These are phyloP conservation scores for Amblyornis subalaris DNA, from an alignment of 2,113 vertebrate genomes.

Conservation along the genomic window DNA sequence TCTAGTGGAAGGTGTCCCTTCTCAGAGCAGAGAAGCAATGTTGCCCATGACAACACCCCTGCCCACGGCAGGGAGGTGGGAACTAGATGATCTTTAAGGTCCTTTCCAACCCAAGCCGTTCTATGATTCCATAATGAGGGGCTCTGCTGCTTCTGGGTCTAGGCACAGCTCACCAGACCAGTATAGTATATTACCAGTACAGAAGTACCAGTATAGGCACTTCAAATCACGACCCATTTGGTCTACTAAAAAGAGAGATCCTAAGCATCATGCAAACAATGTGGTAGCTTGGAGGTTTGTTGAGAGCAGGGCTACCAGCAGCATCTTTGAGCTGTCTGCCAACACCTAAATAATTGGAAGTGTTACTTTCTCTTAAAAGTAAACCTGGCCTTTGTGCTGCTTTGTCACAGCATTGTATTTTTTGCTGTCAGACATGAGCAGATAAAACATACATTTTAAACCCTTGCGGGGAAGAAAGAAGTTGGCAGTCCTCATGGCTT, in stretches of 20 bases:
- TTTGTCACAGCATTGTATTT: neutral
- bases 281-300: neutral
- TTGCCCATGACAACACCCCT: neutral
- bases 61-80: neutral
- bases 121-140: neutral
- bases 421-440: neutral
- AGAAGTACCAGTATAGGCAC: neutral
- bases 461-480: neutral
- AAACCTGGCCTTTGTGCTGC: constrained; percentile 29
- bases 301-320: neutral
- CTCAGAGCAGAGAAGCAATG: neutral
- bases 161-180: neutral
- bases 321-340: neutral
- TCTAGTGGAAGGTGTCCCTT: neutral
- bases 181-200: too few relatives aligned
- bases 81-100: neutral
- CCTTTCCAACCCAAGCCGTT: neutral
- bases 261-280: neutral
- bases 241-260: neutral
- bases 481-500: neutral
- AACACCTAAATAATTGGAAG: neutral
- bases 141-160: neutral
- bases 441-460: neutral
- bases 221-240: neutral
- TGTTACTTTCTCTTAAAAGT: neutral